These are phyloP conservation scores for Nemurella pictetii DNA, from an alignment of 2,888 invertebrate species.

Conservation along the genomic window DNA sequence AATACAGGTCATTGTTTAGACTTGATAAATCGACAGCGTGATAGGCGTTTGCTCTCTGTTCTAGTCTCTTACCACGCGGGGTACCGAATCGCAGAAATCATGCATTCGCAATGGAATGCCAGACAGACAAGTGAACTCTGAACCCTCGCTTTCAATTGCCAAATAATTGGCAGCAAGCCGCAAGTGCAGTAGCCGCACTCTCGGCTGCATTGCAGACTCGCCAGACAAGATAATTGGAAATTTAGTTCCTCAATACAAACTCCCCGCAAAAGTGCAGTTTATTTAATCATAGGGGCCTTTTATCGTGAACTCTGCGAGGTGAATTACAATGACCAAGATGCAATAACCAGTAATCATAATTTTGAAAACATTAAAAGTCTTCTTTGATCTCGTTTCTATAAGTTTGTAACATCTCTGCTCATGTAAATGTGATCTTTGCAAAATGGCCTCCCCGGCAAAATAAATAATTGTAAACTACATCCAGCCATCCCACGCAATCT, in stretches of 20 bases:
- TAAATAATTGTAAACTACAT: not conserved
- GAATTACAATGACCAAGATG: not conserved
- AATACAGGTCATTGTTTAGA: constrained; percentile 9
- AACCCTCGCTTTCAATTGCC: not conserved
- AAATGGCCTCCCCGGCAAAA: not conserved
- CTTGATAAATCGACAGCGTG: not conserved
- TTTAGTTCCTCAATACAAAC: not conserved
- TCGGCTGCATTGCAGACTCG: not conserved
- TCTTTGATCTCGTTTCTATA: not conserved
- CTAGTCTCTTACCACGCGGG: not conserved
- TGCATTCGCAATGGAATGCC: not conserved
- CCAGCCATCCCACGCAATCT: not conserved
- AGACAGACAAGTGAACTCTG: not conserved
- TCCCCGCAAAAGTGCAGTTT: too few species aligned
- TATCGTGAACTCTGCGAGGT: not conserved
- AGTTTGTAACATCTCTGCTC: not conserved
- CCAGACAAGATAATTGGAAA: not conserved
- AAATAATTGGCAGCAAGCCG: not conserved
- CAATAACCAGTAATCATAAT: not conserved
- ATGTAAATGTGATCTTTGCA: not conserved
- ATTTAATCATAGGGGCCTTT: too few species aligned
- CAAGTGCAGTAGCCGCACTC: not conserved
- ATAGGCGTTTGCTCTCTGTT: not conserved
- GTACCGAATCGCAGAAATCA: too few species aligned
- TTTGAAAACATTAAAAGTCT: not conserved